These are phyloP conservation scores for Momotus momota DNA, from an alignment of 2,797 vertebrate genomes.

Conservation along the genomic window DNA sequence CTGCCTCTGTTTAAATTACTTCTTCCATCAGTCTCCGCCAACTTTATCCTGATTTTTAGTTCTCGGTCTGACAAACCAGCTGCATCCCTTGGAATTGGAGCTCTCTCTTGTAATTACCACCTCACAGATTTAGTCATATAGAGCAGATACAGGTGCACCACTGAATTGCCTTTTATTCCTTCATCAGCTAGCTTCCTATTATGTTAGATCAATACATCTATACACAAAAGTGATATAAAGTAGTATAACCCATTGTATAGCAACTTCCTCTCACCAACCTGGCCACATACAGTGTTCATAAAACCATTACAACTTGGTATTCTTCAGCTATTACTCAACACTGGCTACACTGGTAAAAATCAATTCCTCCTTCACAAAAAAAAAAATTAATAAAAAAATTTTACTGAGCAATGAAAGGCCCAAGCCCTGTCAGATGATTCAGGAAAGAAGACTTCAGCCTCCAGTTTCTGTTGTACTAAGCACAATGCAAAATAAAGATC, in stretches of 20 bases:
- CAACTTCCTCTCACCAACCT: slow-evolving; percentile 5
- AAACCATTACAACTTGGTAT: slow-evolving; percentile 44
- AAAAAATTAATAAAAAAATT: neutral
- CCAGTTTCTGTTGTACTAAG: slow-evolving; percentile 47
- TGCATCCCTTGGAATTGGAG: neutral
- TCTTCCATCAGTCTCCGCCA: neutral
- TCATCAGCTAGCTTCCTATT: slow-evolving; percentile 50
- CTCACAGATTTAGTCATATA: slow-evolving; percentile 4
- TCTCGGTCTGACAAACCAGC: neutral
- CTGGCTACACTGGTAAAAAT: slow-evolving; percentile 26
- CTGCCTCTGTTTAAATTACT: neutral
- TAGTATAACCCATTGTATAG: neutral
- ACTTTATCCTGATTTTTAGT: neutral
- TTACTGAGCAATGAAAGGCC: slow-evolving; percentile 7
- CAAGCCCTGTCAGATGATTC: neutral
- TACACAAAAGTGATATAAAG: slow-evolving; percentile 7
- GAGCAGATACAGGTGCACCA: slow-evolving; percentile 13
- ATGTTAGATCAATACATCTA: slow-evolving; percentile 1
- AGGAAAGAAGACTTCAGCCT: slow-evolving; percentile 20
- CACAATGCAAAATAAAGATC: slow-evolving; percentile 67
- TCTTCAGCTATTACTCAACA: slow-evolving; percentile 51
- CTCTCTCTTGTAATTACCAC: slow-evolving; percentile 26
- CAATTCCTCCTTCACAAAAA: slow-evolving; percentile 15
- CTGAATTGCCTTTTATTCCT: slow-evolving; percentile 53
- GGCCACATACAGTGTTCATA: slow-evolving; percentile 17